Evolutionary conservation across 2,888 invertebrate genomes (phyloP).

Genomic region (Melanargia galathea): DNA sequence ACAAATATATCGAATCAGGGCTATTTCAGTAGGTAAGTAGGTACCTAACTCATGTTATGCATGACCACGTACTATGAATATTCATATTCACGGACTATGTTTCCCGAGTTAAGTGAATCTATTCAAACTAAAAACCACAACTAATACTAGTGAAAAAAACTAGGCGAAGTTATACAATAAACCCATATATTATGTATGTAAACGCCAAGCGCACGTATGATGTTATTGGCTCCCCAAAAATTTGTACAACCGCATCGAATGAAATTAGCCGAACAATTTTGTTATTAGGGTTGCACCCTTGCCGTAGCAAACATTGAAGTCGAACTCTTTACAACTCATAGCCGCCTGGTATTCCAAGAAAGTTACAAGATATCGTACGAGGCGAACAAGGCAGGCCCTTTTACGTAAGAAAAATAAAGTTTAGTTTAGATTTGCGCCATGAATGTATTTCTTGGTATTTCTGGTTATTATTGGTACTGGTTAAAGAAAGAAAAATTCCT

Average conservation of each 20-base stretch:
- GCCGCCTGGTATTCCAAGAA: conserved; percentile 40
- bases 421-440: neutral
- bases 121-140: neutral
- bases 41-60: neutral
- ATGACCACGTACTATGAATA: neutral
- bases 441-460: no score
- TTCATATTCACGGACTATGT: neutral
- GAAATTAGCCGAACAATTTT: neutral
- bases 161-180: no score
- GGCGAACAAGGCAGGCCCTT: no score
- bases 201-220: no score
- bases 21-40: no score
- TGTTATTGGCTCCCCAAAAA: neutral
- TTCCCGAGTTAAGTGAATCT: neutral
- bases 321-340: conserved; percentile 36
- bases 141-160: neutral
- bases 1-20: no score
- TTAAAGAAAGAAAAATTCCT: no score
- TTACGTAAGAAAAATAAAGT: conserved; percentile 5
- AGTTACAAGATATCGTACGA: conserved; percentile 36
- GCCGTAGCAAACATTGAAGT: conserved; percentile 28
- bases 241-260: conserved; percentile 8
- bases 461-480: neutral
- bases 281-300: conserved; percentile 31
- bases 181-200: no score